Evolutionary conservation across 1,140 invertebrate species (phyloP), one percentile per base, ranked within the genome.

Genomic region (Tyrophagus putrescentiae): DNA sequence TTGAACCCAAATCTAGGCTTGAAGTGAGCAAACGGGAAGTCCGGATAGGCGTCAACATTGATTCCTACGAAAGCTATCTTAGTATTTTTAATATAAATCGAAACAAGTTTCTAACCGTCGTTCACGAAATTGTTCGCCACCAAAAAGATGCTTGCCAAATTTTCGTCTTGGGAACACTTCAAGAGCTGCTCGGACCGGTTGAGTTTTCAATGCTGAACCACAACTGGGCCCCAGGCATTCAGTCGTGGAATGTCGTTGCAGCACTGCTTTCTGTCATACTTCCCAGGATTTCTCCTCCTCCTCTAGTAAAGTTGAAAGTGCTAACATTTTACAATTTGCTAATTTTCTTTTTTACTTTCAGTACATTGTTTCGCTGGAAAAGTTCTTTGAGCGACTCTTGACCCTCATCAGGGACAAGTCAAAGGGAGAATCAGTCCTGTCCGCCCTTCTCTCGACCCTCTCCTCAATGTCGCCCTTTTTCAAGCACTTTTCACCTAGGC

Each of bases 31-130:
- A 36, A 32, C 25, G 13, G 2, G 52, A 54, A 33, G 32, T 54
- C 31, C 16, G 25, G 21, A 25, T 27, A 4, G 32, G 16, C 25
- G n/a, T 32, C 11, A 11, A 54, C 21, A 13, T 54, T 33, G 52
- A 54, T 54, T 54, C 52, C 3, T 54, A 54, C 39, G 13, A 54
- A 54, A 31, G 52, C 25, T 54, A 54, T 54, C 39, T 13, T 3
- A 13, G 39, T 3, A 11, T 54, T 3, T 54, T 54, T 33, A n/a
- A 11, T 1, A 13, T 34, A 54, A 54, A 54, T 31, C 11, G 28
- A 28, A 33, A 33, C 13, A 54, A 54, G 39, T 54, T 54, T 54
- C 21, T 31, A 31, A 29, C 13, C 18, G 1, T 54, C 3, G 27
- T 54, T 31, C 11, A 11, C 9, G 25, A 54, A 9, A n/a, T 32